Percentiles rank a stretch among this genome's conserved stretches.
These are phyloP conservation scores for Tetragonula clypearis DNA, from an alignment of 1,140 invertebrate species.

Conservation along the genomic window DNA sequence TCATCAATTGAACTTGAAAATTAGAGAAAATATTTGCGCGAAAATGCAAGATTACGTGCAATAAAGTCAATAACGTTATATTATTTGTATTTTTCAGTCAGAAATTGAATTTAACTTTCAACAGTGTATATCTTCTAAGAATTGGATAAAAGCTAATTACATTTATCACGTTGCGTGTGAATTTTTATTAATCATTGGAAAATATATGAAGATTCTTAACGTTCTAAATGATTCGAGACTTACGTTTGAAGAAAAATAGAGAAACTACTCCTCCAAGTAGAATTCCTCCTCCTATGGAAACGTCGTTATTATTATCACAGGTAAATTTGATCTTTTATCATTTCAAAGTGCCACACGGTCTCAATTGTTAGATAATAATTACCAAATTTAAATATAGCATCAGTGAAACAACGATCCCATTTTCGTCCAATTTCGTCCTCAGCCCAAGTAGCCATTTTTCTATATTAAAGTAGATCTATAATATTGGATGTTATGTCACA, in stretches of 20 bases:
- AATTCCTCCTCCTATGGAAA: conserved; percentile 85
- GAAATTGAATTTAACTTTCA: background rate
- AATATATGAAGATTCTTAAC: conserved; percentile 3
- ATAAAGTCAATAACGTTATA: background rate
- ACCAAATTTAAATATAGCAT: conserved; percentile 81
- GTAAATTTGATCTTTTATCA: background rate
- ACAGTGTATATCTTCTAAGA: too few species aligned
- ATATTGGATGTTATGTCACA: conserved; percentile 55
- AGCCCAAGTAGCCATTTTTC: conserved; percentile 78
- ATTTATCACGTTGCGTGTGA: background rate
- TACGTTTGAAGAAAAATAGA: conserved; percentile 84
- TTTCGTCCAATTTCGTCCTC: conserved; percentile 82
- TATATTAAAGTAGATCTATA: conserved; percentile 41
- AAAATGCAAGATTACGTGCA: background rate
- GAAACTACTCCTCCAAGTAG: conserved; percentile 86
- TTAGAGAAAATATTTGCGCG: background rate
- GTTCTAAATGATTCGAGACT: conserved; percentile 60
- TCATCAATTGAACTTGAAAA: background rate
- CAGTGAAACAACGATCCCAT: conserved; percentile 82
- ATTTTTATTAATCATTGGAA: background rate
- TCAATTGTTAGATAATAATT: conserved; percentile 57
- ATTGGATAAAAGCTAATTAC: background rate
- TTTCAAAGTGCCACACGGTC: background rate
- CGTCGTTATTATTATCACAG: conserved; percentile 7
- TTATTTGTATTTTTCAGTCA: conserved; percentile 11